Conservation (phyloP, 2,888 invertebrate species). For the Abscondita cerata region DNA sequence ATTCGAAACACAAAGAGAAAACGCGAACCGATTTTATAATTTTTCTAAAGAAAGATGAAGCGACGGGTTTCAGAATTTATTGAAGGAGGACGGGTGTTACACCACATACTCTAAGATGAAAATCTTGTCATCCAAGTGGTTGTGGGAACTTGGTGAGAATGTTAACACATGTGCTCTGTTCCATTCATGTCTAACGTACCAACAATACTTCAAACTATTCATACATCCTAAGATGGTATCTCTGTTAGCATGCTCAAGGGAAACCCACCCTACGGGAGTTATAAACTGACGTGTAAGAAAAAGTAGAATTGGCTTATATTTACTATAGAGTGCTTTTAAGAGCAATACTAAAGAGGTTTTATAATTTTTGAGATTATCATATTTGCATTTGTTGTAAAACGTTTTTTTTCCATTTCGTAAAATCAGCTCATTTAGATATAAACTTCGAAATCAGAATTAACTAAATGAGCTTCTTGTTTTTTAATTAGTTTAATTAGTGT, state of each 20-base stretch:
- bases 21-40: conserved; percentile 35
- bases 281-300: conserved; percentile 22
- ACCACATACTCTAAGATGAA: conserved; percentile 55
- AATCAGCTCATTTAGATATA: not conserved
- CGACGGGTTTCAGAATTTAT: conserved; percentile 25
- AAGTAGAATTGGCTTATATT: conserved; percentile 23
- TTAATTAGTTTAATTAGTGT: no score
- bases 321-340: conserved; percentile 26
- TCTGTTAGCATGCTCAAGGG: conserved; percentile 22
- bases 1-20: conserved; percentile 34
- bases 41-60: conserved; percentile 31
- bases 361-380: conserved; percentile 35
- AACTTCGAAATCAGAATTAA: not conserved
- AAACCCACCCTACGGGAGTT: conserved; percentile 13
- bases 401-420: not conserved
- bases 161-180: conserved; percentile 54
- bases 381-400: not conserved
- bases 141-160: conserved; percentile 56
- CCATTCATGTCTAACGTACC: conserved; percentile 43
- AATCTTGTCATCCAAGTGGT: conserved; percentile 58
- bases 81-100: conserved; percentile 31
- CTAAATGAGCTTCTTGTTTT: conserved; percentile 4
- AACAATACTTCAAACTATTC: conserved; percentile 30
- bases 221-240: conserved; percentile 23
- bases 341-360: conserved; percentile 35